phyloP scores from a whole-genome alignment of 2,888 invertebrate genomes.

The Lamellibrachia satsuma region DNA sequence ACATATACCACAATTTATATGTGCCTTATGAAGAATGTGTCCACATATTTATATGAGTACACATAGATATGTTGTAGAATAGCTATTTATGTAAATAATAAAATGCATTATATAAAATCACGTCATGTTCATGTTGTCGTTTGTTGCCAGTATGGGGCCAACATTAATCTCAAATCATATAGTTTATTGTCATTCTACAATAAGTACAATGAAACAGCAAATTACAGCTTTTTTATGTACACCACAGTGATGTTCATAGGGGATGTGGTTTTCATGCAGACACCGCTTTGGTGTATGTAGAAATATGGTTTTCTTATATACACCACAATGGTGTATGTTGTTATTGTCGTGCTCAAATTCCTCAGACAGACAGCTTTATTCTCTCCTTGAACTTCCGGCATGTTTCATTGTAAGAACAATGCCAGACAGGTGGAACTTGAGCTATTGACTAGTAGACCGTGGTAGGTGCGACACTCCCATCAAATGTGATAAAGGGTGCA shows the following conservation, averaged over 20 bases:
- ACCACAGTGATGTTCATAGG: not conserved
- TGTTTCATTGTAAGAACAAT: too few species aligned
- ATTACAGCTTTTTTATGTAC: not conserved
- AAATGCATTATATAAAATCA: not conserved
- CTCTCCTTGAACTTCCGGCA: too few species aligned
- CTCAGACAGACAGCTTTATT: too few species aligned
- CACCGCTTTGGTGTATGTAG: too few species aligned
- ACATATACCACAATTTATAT: slow-evolving; percentile 8
- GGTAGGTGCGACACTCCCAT: too few species aligned
- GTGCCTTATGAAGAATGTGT: slow-evolving; percentile 7
- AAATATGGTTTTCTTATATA: too few species aligned
- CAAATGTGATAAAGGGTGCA: too few species aligned
- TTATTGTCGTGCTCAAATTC: too few species aligned
- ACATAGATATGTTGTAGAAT: not conserved
- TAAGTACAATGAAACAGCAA: not conserved
- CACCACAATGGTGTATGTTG: too few species aligned
- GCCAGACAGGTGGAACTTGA: too few species aligned
- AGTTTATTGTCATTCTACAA: not conserved
- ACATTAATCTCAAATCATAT: not conserved
- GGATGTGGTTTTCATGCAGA: too few species aligned
- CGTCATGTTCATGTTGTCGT: not conserved
- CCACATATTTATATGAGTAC: not conserved
- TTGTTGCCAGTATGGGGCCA: not conserved
- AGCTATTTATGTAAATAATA: not conserved
- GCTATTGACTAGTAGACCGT: too few species aligned